Evolutionary conservation across 2,888 invertebrate genomes (phyloP).

Genomic region (Drosophila neoperkinsi): DNA sequence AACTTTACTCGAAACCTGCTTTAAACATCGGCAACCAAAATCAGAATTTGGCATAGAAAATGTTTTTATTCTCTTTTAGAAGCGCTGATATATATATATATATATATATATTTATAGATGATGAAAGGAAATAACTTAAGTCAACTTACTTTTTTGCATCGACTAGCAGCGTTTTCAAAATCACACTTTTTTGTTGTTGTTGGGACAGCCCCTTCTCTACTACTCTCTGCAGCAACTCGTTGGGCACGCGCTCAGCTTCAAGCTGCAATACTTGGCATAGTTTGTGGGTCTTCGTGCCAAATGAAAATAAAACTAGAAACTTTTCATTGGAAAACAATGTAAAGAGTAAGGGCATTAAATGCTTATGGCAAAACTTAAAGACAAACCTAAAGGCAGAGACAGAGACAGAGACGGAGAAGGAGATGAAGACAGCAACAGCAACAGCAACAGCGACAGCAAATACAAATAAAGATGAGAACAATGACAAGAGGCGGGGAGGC

Average conservation of each 20-base stretch:
- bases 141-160: neutral
- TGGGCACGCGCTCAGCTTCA: conserved; percentile 38
- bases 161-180: neutral
- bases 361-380: neutral
- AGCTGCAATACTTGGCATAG: conserved; percentile 43
- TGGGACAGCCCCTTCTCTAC: neutral
- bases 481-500: neutral
- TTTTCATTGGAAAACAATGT: conserved; percentile 53
- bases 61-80: neutral
- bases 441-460: neutral
- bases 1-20: neutral
- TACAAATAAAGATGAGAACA: conserved; percentile 12
- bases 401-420: neutral
- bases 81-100: neutral
- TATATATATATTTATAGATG: neutral
- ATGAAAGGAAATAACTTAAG: neutral
- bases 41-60: neutral
- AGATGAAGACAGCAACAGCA: neutral
- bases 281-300: conserved; percentile 16
- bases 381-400: neutral
- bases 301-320: conserved; percentile 61
- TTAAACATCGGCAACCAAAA: neutral
- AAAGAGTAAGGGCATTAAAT: neutral
- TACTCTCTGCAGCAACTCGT: conserved; percentile 4
- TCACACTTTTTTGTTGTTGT: neutral